These are phyloP conservation scores for Cristatella mucedo DNA, from an alignment of 2,888 invertebrate species.

Conservation along the genomic window DNA sequence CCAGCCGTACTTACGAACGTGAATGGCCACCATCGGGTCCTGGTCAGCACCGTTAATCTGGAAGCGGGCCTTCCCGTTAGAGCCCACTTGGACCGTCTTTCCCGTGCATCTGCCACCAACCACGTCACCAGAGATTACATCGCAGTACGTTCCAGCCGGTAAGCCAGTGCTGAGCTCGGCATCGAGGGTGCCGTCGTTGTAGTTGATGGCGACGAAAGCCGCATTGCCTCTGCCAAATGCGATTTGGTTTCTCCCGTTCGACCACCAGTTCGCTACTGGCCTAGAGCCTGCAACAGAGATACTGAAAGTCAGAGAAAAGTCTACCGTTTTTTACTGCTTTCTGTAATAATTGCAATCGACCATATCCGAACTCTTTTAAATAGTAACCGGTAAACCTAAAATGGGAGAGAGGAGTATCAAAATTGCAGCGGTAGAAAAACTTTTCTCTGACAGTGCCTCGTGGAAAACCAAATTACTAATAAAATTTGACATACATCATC, in stretches of 20 bases:
- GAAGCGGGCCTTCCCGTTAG: neutral
- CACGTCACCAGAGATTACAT: constrained; percentile 25
- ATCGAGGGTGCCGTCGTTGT: constrained; percentile 21
- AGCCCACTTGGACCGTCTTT: neutral
- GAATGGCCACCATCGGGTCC: constrained; percentile 1
- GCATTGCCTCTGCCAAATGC: constrained; percentile 29
- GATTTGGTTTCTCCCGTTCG: constrained; percentile 22
- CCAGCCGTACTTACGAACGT: neutral
- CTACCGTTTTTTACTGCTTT: too few species aligned
- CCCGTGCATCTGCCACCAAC: neutral
- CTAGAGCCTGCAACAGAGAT: too few species aligned
- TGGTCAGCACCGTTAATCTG: neutral
- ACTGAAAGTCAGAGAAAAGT: too few species aligned
- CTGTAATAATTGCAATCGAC: too few species aligned
- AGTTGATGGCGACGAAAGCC: constrained; percentile 32
- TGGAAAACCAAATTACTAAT: too few species aligned
- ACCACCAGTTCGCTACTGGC: constrained; percentile 20
- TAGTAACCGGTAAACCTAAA: too few species aligned
- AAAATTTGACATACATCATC: too few species aligned
- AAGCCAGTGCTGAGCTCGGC: constrained; percentile 25
- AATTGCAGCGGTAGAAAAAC: too few species aligned
- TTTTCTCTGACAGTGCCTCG: too few species aligned
- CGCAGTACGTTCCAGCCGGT: constrained; percentile 32
- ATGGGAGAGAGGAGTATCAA: too few species aligned
- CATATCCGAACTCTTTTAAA: too few species aligned